phyloP scores from a whole-genome alignment of 1,140 invertebrate species.

The Drosophila bocqueti region DNA sequence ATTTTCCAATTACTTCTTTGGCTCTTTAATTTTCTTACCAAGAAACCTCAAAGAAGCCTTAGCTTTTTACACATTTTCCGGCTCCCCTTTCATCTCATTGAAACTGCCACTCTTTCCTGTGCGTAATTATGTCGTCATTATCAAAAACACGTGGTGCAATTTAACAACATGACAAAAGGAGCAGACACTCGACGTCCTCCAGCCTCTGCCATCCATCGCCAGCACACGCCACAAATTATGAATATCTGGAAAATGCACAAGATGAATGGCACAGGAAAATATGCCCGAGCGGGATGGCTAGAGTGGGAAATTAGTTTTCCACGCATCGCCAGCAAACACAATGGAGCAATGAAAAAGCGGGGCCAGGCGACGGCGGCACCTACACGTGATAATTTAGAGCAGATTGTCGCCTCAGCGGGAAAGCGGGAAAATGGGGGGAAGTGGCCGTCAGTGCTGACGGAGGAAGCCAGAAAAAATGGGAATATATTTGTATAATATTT shows the following conservation, averaged over 20 bases:
- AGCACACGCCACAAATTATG: slow-evolving; percentile 81
- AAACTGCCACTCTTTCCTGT: slow-evolving; percentile 5
- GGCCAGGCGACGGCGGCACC: slow-evolving; percentile 45
- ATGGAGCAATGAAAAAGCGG: slow-evolving; percentile 59
- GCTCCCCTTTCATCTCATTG: background rate
- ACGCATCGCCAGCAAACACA: slow-evolving; percentile 78
- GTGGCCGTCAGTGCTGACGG: background rate
- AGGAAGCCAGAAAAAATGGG: too few relatives aligned
- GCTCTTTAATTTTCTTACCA: background rate
- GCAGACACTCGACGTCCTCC: slow-evolving; percentile 8
- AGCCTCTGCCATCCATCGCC: slow-evolving; percentile 5
- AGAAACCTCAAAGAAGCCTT: background rate
- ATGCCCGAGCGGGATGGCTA: slow-evolving; percentile 4
- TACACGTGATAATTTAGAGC: slow-evolving; percentile 82
- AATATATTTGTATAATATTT: too few relatives aligned
- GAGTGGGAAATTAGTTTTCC: slow-evolving; percentile 76
- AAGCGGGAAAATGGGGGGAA: background rate
- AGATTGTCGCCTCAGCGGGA: slow-evolving; percentile 70
- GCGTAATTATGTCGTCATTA: slow-evolving; percentile 81
- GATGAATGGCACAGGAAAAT: slow-evolving; percentile 72
- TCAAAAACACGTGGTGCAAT: slow-evolving; percentile 82
- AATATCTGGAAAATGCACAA: slow-evolving; percentile 71
- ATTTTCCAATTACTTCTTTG: too few relatives aligned
- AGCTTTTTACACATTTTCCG: background rate
- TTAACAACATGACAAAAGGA: slow-evolving; percentile 70